Evolutionary conservation across 2,113 vertebrate genomes (phyloP).

Genomic region (Calonectris borealis): DNA sequence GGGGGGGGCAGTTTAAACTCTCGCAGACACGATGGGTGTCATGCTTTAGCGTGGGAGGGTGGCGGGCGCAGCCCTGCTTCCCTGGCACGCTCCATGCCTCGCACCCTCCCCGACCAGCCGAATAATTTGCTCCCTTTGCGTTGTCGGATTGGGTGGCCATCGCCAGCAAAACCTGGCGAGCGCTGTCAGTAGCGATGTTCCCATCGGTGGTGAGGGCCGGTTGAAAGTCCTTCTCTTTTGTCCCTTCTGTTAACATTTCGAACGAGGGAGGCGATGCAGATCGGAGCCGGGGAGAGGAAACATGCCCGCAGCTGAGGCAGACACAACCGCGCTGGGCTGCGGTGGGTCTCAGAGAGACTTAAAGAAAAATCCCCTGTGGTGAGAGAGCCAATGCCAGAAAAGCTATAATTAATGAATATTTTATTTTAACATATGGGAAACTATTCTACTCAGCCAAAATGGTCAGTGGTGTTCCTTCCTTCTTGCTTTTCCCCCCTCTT

Average conservation of each 20-base stretch:
- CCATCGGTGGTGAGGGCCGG: not conserved
- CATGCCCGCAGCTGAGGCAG: not conserved
- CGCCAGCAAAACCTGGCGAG: not conserved
- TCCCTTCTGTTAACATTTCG: slow-evolving; percentile 5
- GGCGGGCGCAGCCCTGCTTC: accelerated
- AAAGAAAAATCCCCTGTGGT: not conserved
- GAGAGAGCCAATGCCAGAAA: not conserved
- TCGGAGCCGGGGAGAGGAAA: not conserved
- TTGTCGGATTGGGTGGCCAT: not conserved
- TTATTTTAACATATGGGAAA: slow-evolving; percentile 54
- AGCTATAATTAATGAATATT: slow-evolving; percentile 60
- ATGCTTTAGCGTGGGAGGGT: not conserved
- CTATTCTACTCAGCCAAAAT: not conserved
- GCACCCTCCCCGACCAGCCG: accelerated
- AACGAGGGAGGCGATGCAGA: accelerated
- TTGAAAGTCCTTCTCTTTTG: not conserved
- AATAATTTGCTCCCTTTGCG: not conserved
- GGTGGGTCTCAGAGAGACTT: not conserved
- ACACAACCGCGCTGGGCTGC: not conserved
- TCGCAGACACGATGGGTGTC: not conserved
- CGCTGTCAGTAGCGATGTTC: accelerated
- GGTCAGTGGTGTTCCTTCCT: not conserved
- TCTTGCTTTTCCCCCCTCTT: not conserved
- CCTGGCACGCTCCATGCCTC: accelerated
- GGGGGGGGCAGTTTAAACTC: not conserved